Conservation (phyloP, 2,888 invertebrate genomes). For the Ormyrus pomaceus region DNA sequence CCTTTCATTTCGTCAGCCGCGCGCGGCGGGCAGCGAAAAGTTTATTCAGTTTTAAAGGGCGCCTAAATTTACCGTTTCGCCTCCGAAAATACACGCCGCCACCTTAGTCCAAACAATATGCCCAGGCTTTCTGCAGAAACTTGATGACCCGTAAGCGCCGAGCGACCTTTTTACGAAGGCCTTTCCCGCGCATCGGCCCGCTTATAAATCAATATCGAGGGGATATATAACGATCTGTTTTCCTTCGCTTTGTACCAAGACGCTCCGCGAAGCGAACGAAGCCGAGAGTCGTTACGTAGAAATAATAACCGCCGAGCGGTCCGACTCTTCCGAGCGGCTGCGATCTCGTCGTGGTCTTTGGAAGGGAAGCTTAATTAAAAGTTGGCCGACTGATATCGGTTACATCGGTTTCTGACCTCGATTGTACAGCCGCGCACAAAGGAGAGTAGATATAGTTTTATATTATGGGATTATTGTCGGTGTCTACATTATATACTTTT, state of each 20-base stretch:
- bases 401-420: conserved; percentile 24
- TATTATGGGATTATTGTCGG: no score
- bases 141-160: no score
- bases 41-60: background rate
- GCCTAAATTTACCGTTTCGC: background rate
- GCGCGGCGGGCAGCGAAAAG: no score
- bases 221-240: conserved; percentile 3
- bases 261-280: background rate
- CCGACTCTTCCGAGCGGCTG: background rate
- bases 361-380: conserved; percentile 47
- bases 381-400: conserved; percentile 45
- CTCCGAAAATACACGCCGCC: background rate
- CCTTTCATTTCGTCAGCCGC: no score
- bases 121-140: no score
- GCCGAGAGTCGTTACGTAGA: conserved; percentile 8
- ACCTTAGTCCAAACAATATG: background rate
- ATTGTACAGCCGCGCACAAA: no score
- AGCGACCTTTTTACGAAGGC: no score
- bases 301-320: conserved; percentile 22
- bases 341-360: background rate
- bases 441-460: no score
- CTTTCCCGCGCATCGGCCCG: no score
- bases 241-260: background rate
- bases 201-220: background rate
- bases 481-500: no score